A percentile compares a stretch with the other conserved stretches of the same genome.
Conservation (phyloP, 2,888 invertebrate species). For the Fabriciana adippe region DNA sequence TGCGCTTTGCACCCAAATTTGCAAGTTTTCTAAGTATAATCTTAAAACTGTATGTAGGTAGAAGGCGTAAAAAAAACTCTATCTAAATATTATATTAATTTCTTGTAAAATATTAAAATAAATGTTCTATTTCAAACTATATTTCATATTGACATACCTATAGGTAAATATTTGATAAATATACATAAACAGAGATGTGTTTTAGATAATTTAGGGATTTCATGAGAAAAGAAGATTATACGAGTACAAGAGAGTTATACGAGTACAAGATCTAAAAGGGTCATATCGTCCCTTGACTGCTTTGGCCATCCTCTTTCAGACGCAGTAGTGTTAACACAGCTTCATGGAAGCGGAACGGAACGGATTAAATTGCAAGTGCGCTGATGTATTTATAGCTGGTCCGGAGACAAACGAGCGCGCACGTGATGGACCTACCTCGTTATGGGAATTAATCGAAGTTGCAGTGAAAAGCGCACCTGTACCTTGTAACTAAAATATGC, state of each 20-base stretch:
- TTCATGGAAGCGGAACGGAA: slow-evolving; percentile 70
- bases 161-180: too few relatives aligned
- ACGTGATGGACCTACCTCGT: slow-evolving; percentile 81
- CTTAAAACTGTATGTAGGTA: too few relatives aligned
- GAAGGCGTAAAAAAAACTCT: too few relatives aligned
- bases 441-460: slow-evolving; percentile 82
- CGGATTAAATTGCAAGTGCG: slow-evolving; percentile 81
- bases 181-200: too few relatives aligned
- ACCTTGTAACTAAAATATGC: slow-evolving; percentile 73
- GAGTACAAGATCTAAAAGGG: neutral
- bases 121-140: too few relatives aligned
- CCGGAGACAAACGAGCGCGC: slow-evolving; percentile 79
- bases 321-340: slow-evolving; percentile 41
- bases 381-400: slow-evolving; percentile 81
- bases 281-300: neutral
- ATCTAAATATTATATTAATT: too few relatives aligned
- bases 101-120: too few relatives aligned
- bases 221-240: neutral
- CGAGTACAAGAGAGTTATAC: too few relatives aligned
- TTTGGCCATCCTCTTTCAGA: slow-evolving; percentile 29
- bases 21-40: too few relatives aligned
- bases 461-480: slow-evolving; percentile 74
- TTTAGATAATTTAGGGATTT: too few relatives aligned
- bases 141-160: too few relatives aligned
- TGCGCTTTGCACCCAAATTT: too few relatives aligned